Evolutionary conservation across 2,113 vertebrate species (phyloP).

Genomic region (Eonycteris spelaea): DNA sequence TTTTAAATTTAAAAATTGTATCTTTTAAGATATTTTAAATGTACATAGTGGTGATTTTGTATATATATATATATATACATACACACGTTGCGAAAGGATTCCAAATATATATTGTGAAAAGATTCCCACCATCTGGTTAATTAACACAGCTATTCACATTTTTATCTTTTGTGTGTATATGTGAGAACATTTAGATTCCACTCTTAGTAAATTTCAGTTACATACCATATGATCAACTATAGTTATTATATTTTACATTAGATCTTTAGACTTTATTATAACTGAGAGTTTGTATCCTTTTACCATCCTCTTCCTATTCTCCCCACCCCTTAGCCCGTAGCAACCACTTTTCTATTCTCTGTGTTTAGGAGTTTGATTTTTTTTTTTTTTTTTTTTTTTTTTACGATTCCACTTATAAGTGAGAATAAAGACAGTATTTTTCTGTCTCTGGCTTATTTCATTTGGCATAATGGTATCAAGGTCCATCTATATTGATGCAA

Average conservation of each 20-base stretch:
- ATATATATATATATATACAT: too few species aligned
- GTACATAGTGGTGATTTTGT: background rate
- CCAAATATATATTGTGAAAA: background rate
- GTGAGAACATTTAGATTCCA: background rate
- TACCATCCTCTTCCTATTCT: background rate
- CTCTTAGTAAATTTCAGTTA: background rate
- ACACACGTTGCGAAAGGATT: too few species aligned
- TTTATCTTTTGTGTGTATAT: background rate
- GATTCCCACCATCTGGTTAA: background rate
- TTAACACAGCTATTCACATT: background rate
- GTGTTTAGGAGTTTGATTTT: background rate
- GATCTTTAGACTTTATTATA: background rate
- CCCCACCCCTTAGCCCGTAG: background rate
- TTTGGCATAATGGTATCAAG: background rate
- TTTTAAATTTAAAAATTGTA: background rate
- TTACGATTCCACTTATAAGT: background rate
- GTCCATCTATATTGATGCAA: background rate
- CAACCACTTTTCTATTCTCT: background rate
- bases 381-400: background rate
- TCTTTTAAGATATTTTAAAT: background rate
- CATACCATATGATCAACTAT: background rate
- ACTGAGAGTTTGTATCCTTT: background rate
- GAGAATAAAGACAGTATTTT: background rate
- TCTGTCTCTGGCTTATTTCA: background rate
- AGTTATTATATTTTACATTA: background rate